Evolutionary conservation across 1,140 invertebrate species (phyloP).

Genomic region (Camponotus vicinus): DNA sequence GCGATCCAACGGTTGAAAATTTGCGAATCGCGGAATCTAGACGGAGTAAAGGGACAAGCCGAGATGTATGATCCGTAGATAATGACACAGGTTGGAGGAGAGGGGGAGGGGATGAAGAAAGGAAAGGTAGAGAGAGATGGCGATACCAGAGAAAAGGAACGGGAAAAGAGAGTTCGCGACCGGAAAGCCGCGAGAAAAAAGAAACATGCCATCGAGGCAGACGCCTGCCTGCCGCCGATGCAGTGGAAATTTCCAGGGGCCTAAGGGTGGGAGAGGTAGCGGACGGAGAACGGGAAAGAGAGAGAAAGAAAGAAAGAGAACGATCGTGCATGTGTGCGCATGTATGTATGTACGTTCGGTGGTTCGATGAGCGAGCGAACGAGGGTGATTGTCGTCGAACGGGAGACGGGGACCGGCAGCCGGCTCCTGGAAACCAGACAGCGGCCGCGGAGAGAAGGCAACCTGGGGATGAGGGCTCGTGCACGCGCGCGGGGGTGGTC

Average conservation of each 20-base stretch:
- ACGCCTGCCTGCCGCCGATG: conserved; percentile 31
- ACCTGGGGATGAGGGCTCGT: conserved; percentile 6
- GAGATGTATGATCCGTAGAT: neutral
- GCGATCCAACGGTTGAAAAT: neutral
- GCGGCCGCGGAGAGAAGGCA: conserved; percentile 20
- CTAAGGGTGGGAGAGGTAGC: conserved; percentile 55
- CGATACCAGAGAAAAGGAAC: conserved; percentile 13
- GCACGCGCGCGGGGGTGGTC: conserved; percentile 32
- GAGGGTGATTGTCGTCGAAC: conserved; percentile 36
- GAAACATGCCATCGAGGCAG: neutral
- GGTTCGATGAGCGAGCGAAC: neutral
- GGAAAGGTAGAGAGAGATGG: neutral
- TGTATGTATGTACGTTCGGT: neutral
- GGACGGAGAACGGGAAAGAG: conserved; percentile 25
- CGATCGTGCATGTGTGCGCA: neutral
- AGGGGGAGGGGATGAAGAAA: neutral
- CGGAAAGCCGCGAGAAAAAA: conserved; percentile 30
- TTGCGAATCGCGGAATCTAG: neutral
- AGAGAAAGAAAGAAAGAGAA: neutral
- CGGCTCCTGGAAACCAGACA: conserved; percentile 39
- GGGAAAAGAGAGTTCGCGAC: conserved; percentile 50
- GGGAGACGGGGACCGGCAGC: conserved; percentile 27
- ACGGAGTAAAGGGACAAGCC: neutral
- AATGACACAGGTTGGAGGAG: neutral
- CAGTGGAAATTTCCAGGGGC: conserved; percentile 82